Conservation (phyloP, 2,113 vertebrate genomes). For the Tychaedon coryphoeus region DNA sequence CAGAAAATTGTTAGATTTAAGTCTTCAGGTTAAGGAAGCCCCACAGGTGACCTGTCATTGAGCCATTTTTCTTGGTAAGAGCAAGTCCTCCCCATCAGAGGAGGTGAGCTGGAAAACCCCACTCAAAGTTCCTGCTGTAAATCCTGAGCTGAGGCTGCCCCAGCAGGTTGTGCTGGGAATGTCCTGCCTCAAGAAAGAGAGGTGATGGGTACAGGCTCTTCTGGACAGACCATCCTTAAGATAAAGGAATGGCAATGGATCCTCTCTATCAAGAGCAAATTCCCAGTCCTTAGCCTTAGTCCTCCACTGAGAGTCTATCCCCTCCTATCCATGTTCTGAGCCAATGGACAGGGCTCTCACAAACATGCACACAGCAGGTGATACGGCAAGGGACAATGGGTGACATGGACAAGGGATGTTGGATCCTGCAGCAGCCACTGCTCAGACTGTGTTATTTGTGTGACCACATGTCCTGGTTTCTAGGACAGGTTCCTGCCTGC, state of each 20-base stretch:
- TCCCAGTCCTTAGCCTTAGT: not conserved
- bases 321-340: not conserved
- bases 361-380: fast-evolving
- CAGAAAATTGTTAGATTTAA: not conserved
- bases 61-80: not conserved
- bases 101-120: not conserved
- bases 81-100: not conserved
- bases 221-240: not conserved
- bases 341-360: not conserved
- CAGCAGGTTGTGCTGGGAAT: not conserved
- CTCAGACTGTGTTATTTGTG: not conserved
- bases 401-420: not conserved
- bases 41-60: not conserved
- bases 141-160: not conserved
- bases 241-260: not conserved
- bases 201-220: not conserved
- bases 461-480: too few species aligned
- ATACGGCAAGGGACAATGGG: fast-evolving
- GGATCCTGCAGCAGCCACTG: not conserved
- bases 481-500: too few species aligned
- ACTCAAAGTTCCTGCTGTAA: not conserved
- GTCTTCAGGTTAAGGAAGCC: not conserved
- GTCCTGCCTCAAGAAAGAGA: not conserved
- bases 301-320: not conserved
- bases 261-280: not conserved